Evolutionary conservation across 1,140 invertebrate species (phyloP).

Genomic region (Sitobion miscanthi): DNA sequence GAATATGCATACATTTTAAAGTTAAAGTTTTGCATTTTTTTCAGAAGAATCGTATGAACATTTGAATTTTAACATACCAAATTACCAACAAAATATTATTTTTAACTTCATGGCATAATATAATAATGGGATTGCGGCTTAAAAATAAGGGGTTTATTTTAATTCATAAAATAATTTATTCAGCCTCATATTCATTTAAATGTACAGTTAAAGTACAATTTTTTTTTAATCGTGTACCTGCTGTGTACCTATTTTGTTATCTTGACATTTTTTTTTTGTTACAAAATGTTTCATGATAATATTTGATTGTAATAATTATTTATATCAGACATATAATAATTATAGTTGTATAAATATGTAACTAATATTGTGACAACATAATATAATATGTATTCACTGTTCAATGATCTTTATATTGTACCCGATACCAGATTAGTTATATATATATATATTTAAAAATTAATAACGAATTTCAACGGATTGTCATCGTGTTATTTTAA

Average conservation of each 20-base stretch:
- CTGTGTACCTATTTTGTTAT: neutral
- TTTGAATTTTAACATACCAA: neutral
- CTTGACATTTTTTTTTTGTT: neutral
- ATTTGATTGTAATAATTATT: neutral
- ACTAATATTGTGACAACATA: neutral
- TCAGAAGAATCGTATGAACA: neutral
- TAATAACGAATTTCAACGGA: neutral
- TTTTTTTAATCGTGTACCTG: neutral
- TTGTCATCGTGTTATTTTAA: neutral
- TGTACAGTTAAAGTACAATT: neutral
- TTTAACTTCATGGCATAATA: neutral
- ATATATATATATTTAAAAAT: neutral
- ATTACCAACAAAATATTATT: neutral
- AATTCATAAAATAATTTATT: constrained; percentile 17
- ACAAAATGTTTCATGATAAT: neutral
- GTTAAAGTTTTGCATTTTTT: neutral
- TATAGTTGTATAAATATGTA: neutral
- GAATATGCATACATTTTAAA: neutral
- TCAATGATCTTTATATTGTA: neutral
- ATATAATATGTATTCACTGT: neutral
- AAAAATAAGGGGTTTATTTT: neutral
- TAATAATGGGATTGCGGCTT: neutral
- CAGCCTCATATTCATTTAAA: neutral
- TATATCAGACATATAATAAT: neutral
- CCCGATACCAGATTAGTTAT: neutral